These are phyloP conservation scores for Agapostemon virescens DNA, from an alignment of 2,888 invertebrate genomes.

Conservation along the genomic window DNA sequence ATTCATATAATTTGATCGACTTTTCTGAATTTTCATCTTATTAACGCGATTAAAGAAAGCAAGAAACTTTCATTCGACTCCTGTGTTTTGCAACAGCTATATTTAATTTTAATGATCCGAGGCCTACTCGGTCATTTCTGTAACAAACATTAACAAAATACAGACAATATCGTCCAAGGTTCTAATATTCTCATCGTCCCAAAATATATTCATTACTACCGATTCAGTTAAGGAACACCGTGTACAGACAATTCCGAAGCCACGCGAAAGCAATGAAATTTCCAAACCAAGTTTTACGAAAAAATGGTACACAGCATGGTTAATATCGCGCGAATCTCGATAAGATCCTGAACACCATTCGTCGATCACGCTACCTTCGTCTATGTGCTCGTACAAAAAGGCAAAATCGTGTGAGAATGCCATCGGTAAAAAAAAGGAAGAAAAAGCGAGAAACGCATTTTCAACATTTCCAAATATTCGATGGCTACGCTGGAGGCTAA, in stretches of 20 bases:
- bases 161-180: too few relatives aligned
- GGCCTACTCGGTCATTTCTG: background rate
- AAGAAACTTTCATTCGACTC: too few relatives aligned
- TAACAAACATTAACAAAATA: too few relatives aligned
- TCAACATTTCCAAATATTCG: conserved; percentile 26
- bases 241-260: background rate
- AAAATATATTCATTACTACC: background rate
- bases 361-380: background rate
- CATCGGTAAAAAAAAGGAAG: background rate
- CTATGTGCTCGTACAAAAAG: background rate
- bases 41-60: too few relatives aligned
- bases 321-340: conserved; percentile 9
- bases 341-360: conserved; percentile 23
- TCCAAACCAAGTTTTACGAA: background rate
- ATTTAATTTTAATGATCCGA: background rate
- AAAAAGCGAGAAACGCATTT: background rate
- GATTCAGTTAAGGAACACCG: background rate
- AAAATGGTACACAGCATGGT: background rate
- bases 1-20: too few relatives aligned
- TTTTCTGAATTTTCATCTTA: too few relatives aligned
- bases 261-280: background rate
- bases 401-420: conserved; percentile 12
- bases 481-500: conserved; percentile 61
- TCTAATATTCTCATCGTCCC: too few relatives aligned
- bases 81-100: too few relatives aligned